Conservation (phyloP, 2,113 vertebrate species). For the Tychaedon coryphoeus region DNA sequence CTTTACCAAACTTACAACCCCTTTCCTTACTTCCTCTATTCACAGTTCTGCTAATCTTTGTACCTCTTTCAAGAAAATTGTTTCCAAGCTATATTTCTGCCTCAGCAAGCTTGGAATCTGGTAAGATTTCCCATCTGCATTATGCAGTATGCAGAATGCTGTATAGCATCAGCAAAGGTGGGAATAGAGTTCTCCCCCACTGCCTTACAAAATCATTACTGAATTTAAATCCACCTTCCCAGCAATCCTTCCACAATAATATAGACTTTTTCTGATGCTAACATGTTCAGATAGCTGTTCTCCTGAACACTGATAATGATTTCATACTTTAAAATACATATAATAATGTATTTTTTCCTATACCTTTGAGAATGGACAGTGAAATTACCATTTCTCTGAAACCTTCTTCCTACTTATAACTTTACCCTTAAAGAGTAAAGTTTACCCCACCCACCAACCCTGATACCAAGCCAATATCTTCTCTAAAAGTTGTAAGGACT, state of each 20-base stretch:
- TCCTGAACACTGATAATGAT: neutral
- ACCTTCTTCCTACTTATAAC: neutral
- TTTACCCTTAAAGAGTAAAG: neutral
- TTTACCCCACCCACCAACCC: neutral
- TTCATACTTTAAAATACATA: neutral
- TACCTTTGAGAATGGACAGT: neutral
- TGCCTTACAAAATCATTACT: neutral
- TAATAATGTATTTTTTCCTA: neutral
- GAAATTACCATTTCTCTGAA: neutral
- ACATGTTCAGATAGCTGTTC: neutral
- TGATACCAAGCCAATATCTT: neutral
- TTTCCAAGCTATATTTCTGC: neutral
- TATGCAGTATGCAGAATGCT: neutral
- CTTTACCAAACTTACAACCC: neutral
- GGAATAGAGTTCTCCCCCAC: neutral
- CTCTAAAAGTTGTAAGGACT: neutral
- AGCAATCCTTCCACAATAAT: neutral
- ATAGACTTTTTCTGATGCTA: neutral
- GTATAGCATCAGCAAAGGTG: neutral
- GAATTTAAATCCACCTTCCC: neutral
- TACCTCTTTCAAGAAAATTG: neutral
- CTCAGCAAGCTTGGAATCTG: neutral
- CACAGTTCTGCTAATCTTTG: neutral
- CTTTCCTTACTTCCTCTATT: neutral
- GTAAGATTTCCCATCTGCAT: neutral